Evolutionary conservation across 2,113 vertebrate genomes (phyloP).

Genomic region (Syngnathus floridae): DNA sequence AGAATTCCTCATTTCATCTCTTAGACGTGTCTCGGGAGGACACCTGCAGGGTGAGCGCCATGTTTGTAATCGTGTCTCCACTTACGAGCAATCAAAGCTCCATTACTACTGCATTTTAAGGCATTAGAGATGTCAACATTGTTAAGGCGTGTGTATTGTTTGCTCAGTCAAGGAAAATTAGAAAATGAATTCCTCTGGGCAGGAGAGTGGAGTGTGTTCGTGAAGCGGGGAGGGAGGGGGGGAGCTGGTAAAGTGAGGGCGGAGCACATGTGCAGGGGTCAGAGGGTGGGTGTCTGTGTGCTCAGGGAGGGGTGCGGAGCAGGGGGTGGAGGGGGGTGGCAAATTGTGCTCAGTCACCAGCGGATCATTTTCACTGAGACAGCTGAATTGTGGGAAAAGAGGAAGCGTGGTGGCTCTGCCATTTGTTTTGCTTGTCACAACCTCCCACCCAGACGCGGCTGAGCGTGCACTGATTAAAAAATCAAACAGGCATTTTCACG

Average conservation of each 20-base stretch:
- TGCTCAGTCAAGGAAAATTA: conserved; percentile 76
- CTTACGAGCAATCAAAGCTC: conserved; percentile 62
- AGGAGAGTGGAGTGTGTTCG: conserved; percentile 79
- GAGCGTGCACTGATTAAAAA: conserved; percentile 31
- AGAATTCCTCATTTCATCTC: not conserved
- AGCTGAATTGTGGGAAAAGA: conserved; percentile 61
- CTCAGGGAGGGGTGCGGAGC: conserved; percentile 20
- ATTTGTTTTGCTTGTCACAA: conserved; percentile 52
- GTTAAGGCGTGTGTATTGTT: conserved; percentile 75
- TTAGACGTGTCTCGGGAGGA: not conserved
- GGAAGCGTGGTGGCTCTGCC: conserved; percentile 46
- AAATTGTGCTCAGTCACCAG: conserved; percentile 60
- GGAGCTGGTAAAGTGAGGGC: conserved; percentile 25
- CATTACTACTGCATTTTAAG: conserved; percentile 68
- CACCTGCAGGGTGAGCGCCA: conserved; percentile 27
- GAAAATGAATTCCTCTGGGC: conserved; percentile 72
- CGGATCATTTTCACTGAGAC: conserved; percentile 52
- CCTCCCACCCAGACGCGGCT: conserved; percentile 30
- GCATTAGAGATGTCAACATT: conserved; percentile 76
- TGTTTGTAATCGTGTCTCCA: conserved; percentile 52
- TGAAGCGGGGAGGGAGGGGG: not conserved
- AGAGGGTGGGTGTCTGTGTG: conserved; percentile 57
- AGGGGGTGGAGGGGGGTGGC: conserved; percentile 21
- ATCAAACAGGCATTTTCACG: conserved; percentile 10
- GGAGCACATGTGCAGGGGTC: conserved; percentile 37